Conservation (phyloP, 2,888 invertebrate genomes). For the Crepidodera aurea region DNA sequence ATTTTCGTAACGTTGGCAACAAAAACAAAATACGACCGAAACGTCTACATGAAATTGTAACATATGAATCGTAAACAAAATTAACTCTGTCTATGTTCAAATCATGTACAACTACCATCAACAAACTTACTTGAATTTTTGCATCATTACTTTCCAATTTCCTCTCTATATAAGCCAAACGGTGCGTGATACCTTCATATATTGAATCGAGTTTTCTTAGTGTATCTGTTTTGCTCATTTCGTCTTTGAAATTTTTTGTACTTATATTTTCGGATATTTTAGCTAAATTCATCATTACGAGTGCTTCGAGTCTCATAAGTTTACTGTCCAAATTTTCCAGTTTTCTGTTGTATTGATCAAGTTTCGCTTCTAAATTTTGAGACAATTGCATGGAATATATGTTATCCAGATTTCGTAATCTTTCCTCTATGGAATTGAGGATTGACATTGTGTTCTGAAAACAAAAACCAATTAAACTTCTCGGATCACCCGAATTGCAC, state of each 20-base stretch:
- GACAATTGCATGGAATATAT: constrained; percentile 56
- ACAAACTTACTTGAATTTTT: constrained; percentile 58
- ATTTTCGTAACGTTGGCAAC: too few relatives aligned
- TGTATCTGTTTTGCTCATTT: constrained; percentile 58
- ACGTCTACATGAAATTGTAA: too few relatives aligned
- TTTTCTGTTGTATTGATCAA: constrained; percentile 60
- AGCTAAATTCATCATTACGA: constrained; percentile 56
- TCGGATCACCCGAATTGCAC: too few relatives aligned
- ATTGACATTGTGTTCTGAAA: constrained; percentile 55
- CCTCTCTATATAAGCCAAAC: constrained; percentile 57
- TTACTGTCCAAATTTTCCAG: constrained; percentile 60
- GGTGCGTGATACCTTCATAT: constrained; percentile 60
- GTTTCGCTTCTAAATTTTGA: constrained; percentile 57
- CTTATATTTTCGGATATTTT: constrained; percentile 59
- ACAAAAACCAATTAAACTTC: constrained; percentile 19
- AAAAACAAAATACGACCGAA: too few relatives aligned
- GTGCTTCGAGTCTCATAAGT: constrained; percentile 58
- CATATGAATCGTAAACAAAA: too few relatives aligned
- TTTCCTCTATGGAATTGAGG: constrained; percentile 59
- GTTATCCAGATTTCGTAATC: constrained; percentile 57
- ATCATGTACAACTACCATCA: too few relatives aligned
- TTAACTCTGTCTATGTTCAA: too few relatives aligned
- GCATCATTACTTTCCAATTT: constrained; percentile 55
- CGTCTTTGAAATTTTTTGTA: constrained; percentile 60
- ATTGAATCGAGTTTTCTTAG: constrained; percentile 59